Conservation (phyloP, 1,140 invertebrate species). For the Drosophila ananassae region DNA sequence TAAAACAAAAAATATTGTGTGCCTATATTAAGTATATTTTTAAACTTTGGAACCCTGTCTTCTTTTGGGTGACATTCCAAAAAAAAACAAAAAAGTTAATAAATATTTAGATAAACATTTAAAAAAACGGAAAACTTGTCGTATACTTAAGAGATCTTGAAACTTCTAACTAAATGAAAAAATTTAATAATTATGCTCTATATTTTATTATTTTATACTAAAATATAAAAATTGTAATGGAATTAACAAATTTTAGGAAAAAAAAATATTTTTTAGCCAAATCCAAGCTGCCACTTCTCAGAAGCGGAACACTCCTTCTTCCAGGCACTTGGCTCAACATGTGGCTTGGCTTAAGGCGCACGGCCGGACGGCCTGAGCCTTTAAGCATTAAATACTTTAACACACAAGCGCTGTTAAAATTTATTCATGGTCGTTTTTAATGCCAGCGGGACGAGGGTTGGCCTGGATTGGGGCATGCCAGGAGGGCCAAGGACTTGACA, state of each 20-base stretch:
- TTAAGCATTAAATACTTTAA: constrained; percentile 82
- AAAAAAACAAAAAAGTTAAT: too few species aligned
- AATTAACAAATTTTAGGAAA: background rate
- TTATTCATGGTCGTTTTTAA: constrained; percentile 81
- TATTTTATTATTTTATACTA: too few species aligned
- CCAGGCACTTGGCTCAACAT: constrained; percentile 56
- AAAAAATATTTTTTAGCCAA: background rate
- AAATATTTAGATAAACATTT: too few species aligned
- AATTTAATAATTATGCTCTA: too few species aligned
- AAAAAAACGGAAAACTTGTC: too few species aligned
- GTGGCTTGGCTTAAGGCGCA: constrained; percentile 76
- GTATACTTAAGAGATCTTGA: too few species aligned
- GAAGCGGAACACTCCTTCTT: constrained; percentile 42
- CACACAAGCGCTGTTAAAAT: constrained; percentile 80
- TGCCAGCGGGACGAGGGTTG: constrained; percentile 44
- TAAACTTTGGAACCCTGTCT: too few species aligned
- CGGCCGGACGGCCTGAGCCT: constrained; percentile 73
- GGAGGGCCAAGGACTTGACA: constrained; percentile 63
- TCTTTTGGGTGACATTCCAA: too few species aligned
- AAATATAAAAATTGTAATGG: background rate
- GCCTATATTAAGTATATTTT: too few species aligned
- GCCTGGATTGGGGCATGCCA: constrained; percentile 10
- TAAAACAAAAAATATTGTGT: too few species aligned
- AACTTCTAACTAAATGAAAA: too few species aligned
- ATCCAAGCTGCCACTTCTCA: background rate